A percentile compares a stretch with the other conserved stretches of the same genome.
These are phyloP conservation scores for Onychostruthus taczanowskii DNA, from an alignment of 2,113 vertebrate genomes.

Conservation along the genomic window DNA sequence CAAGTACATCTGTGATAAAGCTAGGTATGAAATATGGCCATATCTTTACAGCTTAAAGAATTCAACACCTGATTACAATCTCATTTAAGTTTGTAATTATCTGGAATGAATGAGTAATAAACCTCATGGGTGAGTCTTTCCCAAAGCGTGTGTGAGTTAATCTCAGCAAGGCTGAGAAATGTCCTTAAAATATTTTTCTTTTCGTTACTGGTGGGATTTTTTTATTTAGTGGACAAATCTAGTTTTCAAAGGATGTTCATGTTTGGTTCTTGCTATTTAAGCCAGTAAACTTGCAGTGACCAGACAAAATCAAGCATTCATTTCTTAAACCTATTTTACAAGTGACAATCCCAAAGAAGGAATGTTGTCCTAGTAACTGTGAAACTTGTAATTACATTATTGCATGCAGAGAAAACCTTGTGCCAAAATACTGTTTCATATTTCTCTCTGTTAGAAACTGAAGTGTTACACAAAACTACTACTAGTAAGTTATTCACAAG, in stretches of 20 bases:
- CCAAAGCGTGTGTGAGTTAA: background rate
- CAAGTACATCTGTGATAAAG: background rate
- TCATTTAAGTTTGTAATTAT: constrained; percentile 1
- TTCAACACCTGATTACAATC: background rate
- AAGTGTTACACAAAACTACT: constrained; percentile 30
- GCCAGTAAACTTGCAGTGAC: background rate
- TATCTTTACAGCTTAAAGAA: background rate
- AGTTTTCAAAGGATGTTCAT: constrained; percentile 3
- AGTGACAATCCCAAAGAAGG: constrained; percentile 62
- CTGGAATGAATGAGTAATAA: constrained; percentile 25
- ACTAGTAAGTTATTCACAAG: constrained; percentile 40
- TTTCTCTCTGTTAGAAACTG: constrained; percentile 36
- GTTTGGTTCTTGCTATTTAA: constrained; percentile 1
- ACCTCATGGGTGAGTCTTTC: background rate
- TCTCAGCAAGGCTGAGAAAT: background rate
- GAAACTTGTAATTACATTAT: constrained; percentile 36
- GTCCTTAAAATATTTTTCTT: background rate
- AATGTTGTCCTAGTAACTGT: constrained; percentile 50
- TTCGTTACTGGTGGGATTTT: background rate
- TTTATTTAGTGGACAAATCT: background rate
- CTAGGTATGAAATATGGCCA: background rate
- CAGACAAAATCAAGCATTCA: background rate
- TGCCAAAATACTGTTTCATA: constrained; percentile 42
- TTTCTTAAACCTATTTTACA: constrained; percentile 24
- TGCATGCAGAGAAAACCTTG: constrained; percentile 55